Evolutionary conservation across 2,888 invertebrate species (phyloP), one percentile per base, ranked within the genome.

Genomic region (Metalampra italica): DNA sequence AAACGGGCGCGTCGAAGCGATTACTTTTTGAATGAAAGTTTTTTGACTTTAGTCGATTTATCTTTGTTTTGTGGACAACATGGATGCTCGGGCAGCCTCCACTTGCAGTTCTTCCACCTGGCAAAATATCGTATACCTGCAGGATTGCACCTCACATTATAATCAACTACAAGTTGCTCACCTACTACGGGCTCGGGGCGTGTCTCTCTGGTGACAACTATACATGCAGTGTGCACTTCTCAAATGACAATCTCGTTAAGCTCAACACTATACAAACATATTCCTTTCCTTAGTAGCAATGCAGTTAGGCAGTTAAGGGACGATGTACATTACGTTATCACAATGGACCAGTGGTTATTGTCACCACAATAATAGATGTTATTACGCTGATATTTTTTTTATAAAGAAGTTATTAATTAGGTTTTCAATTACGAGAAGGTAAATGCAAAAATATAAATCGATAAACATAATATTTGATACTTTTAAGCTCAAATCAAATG

Each of bases 31-130:
- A 87, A 88, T 67, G 84, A 86, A 62, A 89, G 77, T 71, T 85
- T 88, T 86, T 85, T 88, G 60, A 74, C 62, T 83, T 86, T 88
- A 73, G 78, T 71, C 60, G 78, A 66, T 88, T 85, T 90, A 90
- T 90, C 90, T 90, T 87, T 90, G 90, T 82, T 90, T 90, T 84
- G 90, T 90, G 85, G 92, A 91, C 88, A 91, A 91, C 90, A 92
- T 90, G 83, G 91, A 89, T 82, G 91, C 91, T 90, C 92, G 91
- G 84, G 93, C 91, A 85, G 92, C 93, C 90, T 94, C 94, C 87
- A 93, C 92, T 91, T 94, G 94, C 90, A 93, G 93, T 91, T 94
- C 94, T 90, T 94, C 94, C 93, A 94, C 93, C 92, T 94, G 94
- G 91, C 94, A 94, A 92, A 94, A 94, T 90, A 94, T 93, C 90